A percentile compares a stretch with the other conserved stretches of the same genome.
phyloP scores from a whole-genome alignment of 1,140 invertebrate species.

The Drosophila kikkawai region DNA sequence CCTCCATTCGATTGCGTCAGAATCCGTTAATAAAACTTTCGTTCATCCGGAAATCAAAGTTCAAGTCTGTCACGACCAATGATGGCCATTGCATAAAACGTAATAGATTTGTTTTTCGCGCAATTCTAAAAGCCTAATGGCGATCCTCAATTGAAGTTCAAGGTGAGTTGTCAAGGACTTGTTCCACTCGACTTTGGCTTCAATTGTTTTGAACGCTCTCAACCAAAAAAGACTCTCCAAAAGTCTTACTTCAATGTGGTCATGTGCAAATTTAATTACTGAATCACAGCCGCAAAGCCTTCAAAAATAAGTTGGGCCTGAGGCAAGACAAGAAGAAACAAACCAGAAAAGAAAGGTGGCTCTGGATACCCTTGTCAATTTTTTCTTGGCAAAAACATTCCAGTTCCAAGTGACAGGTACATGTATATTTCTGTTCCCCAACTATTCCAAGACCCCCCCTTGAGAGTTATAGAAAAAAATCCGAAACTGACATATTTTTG shows the following conservation, averaged over 20 bases:
- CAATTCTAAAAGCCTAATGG: constrained; percentile 27
- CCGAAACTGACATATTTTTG: constrained; percentile 23
- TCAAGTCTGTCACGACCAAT: constrained; percentile 27
- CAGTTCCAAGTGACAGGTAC: constrained; percentile 28
- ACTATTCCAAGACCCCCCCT: constrained; percentile 1
- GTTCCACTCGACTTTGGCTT: constrained; percentile 17
- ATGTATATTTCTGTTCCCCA: constrained; percentile 8
- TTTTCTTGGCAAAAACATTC: constrained; percentile 21
- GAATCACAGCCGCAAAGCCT: constrained; percentile 49
- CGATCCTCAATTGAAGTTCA: constrained; percentile 47
- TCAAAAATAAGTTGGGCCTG: constrained; percentile 23
- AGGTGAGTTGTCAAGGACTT: constrained; percentile 43
- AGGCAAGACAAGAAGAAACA: constrained; percentile 26
- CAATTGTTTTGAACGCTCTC: constrained; percentile 36
- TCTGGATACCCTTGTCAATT: constrained; percentile 31
- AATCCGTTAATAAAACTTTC: constrained; percentile 18
- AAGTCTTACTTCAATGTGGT: constrained; percentile 36
- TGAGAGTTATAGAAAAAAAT: constrained; percentile 19
- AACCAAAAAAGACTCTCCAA: constrained; percentile 33
- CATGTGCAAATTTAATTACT: constrained; percentile 72
- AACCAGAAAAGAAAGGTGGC: constrained; percentile 31
- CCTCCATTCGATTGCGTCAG: constrained; percentile 16
- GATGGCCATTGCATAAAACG: constrained; percentile 18
- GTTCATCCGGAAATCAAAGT: constrained; percentile 32
- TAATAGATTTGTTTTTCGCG: constrained; percentile 16